phyloP scores from a whole-genome alignment of 2,797 vertebrate genomes.

The Onychomys torridus region DNA sequence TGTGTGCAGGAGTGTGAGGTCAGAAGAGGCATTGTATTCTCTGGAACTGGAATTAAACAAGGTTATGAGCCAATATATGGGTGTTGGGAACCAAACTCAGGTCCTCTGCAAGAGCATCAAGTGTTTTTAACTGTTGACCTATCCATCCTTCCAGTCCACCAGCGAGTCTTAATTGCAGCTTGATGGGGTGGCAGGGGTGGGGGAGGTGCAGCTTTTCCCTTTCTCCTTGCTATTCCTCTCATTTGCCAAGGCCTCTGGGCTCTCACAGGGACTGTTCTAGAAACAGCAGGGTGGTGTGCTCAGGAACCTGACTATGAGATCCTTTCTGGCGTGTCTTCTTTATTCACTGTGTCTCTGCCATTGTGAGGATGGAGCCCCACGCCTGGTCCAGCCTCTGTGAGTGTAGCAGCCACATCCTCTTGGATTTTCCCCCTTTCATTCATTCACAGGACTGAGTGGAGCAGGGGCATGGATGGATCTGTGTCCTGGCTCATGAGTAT shows the following conservation, averaged over 20 bases:
- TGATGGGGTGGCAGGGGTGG: neutral
- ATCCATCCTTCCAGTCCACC: neutral
- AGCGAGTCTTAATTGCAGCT: neutral
- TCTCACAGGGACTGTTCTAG: neutral
- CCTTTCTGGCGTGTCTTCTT: neutral
- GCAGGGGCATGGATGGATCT: neutral
- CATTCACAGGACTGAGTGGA: neutral
- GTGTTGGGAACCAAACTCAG: neutral
- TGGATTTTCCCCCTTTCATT: neutral
- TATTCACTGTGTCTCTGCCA: fast-evolving
- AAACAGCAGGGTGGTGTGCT: neutral
- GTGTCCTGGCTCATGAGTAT: neutral
- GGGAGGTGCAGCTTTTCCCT: too few species aligned
- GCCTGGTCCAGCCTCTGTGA: neutral
- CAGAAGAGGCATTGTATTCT: neutral
- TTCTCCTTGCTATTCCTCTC: neutral
- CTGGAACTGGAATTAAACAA: neutral
- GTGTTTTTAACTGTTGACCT: neutral
- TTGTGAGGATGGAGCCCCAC: fast-evolving
- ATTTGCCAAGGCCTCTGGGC: neutral
- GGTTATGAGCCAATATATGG: neutral
- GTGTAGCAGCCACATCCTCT: neutral
- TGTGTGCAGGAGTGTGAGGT: neutral
- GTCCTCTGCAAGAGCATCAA: neutral
- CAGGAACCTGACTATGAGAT: neutral